Conservation (phyloP, 2,113 vertebrate genomes). For the Rousettus leschenaultii region DNA sequence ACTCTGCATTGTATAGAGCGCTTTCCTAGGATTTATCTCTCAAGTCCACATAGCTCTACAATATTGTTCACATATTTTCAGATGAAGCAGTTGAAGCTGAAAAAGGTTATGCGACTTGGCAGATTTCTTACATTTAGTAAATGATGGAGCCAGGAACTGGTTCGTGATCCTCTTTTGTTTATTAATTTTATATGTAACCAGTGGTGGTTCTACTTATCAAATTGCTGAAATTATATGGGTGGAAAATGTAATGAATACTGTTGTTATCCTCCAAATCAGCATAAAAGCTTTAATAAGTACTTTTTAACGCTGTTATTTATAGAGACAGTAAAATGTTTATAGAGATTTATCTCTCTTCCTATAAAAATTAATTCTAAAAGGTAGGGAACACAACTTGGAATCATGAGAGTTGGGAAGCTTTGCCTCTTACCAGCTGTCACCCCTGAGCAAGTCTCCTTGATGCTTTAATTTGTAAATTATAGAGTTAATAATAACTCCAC, state of each 20-base stretch:
- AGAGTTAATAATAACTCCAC: neutral
- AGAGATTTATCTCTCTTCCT: neutral
- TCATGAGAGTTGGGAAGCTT: neutral
- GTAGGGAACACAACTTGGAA: neutral
- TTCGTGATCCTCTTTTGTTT: neutral
- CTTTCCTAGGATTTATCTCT: neutral
- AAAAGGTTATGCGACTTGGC: neutral
- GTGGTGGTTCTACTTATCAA: neutral
- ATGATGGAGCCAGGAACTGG: neutral
- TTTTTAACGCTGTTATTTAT: neutral
- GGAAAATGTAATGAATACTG: neutral
- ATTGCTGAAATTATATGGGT: neutral
- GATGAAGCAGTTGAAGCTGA: neutral
- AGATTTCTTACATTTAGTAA: neutral
- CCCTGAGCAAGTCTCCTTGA: neutral
- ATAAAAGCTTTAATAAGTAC: neutral
- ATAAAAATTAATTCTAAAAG: neutral
- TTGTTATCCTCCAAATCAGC: neutral
- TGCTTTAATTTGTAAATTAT: neutral
- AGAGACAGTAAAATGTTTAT: conserved; percentile 21
- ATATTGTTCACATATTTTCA: neutral
- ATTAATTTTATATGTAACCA: neutral
- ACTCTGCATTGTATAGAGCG: neutral
- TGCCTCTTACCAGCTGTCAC: neutral
- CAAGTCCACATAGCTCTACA: neutral